Evolutionary conservation across 2,888 invertebrate species (phyloP), one percentile per base, ranked within the genome.

Genomic region (Heliconius erato): DNA sequence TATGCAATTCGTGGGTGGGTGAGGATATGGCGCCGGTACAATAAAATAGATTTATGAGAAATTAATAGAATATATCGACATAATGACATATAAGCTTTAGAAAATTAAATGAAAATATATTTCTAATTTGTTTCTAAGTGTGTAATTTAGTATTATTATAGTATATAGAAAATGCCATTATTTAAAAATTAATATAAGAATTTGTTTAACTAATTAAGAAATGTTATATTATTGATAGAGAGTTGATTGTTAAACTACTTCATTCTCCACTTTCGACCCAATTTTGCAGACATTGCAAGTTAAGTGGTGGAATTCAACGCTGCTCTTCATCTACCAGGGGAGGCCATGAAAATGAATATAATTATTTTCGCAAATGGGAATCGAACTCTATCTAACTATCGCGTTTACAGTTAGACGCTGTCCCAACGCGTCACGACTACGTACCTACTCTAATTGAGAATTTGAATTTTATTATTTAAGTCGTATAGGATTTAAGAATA

Each of bases 1-100:
- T 74, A 59, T n/a, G 32, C 35, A 59, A 59, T n/a, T 23, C 59
- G 74, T 74, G 59, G 32, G 74, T 35, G 35, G 54, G 74, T 23
- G n/a, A 59, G 40, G 54, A 74, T 59, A 74, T 59, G 74, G 59
- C 74, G 59, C 59, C 59, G n/a, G 59, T 9, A 63, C 35, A 14
- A 63, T 63, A 63, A 40, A 74, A 35, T 35, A 7, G 26, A 59
- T 35, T 59, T 76, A 76, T 59, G 16, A 3, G 2, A 35, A 28
- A 76, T 35, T 35, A 49, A 28, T 63, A 49, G n/a, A 19, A 26
- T 44, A 26, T 49, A 26, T 26, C 12, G 1, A 26, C 44, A 72
- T 49, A 49, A 28, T 71, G 5, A 44, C 40, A 40, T 35, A 40
- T 69, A 69, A 40, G 12, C 9, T 54, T 74, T 54, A 74, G 14